Conservation (phyloP, 1,140 invertebrate species). For the Drosophila biarmipes region DNA sequence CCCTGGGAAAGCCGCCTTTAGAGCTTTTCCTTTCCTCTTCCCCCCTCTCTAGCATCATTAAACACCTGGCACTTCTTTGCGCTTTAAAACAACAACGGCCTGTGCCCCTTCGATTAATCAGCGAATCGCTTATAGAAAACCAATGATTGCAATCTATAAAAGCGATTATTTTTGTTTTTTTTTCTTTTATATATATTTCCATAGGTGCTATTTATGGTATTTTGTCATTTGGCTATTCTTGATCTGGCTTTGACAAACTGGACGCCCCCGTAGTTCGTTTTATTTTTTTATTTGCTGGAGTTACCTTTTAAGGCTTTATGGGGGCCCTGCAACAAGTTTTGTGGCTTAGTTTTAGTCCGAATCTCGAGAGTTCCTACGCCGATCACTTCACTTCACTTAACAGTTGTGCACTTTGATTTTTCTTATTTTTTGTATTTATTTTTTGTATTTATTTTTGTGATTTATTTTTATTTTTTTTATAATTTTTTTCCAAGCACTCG, state of each 20-base stretch:
- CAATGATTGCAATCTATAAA: conserved; percentile 59
- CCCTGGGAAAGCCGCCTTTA: neutral
- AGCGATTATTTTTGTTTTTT: conserved; percentile 39
- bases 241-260: conserved; percentile 12
- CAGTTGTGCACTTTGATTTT: conserved; percentile 51
- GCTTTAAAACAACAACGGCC: conserved; percentile 16
- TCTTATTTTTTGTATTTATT: conserved; percentile 7
- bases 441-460: neutral
- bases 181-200: conserved; percentile 2
- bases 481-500: conserved; percentile 43
- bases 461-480: neutral
- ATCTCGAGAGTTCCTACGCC: conserved; percentile 15
- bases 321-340: conserved; percentile 36
- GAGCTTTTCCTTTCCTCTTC: neutral
- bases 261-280: conserved; percentile 3
- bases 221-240: conserved; percentile 26
- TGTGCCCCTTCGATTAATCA: conserved; percentile 29
- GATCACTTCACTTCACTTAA: conserved; percentile 39
- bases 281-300: neutral
- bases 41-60: neutral
- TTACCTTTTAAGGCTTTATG: conserved; percentile 15
- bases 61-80: conserved; percentile 1
- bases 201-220: conserved; percentile 19
- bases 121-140: conserved; percentile 52
- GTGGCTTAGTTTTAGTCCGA: conserved; percentile 6